Conservation (phyloP, 2,888 invertebrate genomes). For the Amphipyra tragopoginis region DNA sequence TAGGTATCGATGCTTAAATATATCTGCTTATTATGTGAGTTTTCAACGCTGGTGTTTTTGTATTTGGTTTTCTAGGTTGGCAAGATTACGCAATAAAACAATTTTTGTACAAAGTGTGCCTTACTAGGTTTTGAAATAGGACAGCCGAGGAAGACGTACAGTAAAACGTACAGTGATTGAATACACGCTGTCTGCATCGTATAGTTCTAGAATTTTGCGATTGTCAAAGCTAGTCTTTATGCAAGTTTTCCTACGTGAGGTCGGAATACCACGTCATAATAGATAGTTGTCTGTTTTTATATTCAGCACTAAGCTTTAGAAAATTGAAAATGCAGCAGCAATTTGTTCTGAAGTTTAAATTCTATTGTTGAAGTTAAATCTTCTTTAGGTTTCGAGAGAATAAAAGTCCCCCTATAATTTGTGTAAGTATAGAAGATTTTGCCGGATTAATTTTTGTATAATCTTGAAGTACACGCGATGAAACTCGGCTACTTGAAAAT, state of each 20-base stretch:
- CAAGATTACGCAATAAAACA: too few relatives aligned
- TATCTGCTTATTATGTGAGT: too few relatives aligned
- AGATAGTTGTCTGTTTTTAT: neutral
- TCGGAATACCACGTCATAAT: neutral
- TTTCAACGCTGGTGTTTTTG: too few relatives aligned
- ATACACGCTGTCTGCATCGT: neutral
- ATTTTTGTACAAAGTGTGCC: too few relatives aligned
- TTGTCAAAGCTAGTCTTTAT: conserved; percentile 2
- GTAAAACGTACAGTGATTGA: neutral
- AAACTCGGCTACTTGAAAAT: conserved; percentile 3
- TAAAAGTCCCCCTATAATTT: neutral
- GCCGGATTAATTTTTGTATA: conserved; percentile 8
- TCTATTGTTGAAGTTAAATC: neutral
- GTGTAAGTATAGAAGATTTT: neutral
- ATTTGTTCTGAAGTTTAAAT: neutral
- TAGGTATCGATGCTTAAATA: too few relatives aligned
- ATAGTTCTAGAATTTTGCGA: neutral
- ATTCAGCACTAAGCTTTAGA: neutral
- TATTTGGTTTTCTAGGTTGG: too few relatives aligned
- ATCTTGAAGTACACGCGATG: conserved; percentile 15
- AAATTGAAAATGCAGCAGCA: neutral
- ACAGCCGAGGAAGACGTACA: neutral
- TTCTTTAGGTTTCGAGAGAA: neutral
- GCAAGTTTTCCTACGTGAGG: neutral
- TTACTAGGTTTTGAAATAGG: too few relatives aligned